A percentile compares a stretch with the other conserved stretches of the same genome.
These are phyloP conservation scores for Bambusicola thoracicus DNA, from an alignment of 2,113 vertebrate genomes.

Conservation along the genomic window DNA sequence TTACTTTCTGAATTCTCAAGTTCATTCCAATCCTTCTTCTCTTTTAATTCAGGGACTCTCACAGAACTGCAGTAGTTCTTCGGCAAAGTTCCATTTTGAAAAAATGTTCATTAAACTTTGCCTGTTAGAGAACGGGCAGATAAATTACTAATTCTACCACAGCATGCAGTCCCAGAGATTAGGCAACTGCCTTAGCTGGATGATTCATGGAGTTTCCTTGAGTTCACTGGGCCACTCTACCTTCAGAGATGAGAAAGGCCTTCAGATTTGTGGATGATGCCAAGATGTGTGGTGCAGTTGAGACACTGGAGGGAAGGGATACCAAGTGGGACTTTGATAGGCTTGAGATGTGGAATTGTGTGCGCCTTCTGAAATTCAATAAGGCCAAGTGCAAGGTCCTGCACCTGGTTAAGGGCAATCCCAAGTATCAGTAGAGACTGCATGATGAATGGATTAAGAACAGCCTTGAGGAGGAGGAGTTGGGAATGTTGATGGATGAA, in stretches of 20 bases:
- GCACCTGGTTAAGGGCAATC: not conserved
- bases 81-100: not conserved
- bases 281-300: not conserved
- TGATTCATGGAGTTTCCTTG: not conserved
- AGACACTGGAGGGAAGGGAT: not conserved
- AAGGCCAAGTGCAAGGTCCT: not conserved
- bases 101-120: not conserved
- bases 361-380: not conserved
- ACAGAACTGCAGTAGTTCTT: not conserved
- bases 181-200: not conserved
- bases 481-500: not conserved
- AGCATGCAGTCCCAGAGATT: not conserved
- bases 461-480: not conserved
- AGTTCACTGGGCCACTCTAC: rapidly evolving
- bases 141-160: not conserved
- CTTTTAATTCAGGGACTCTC: not conserved
- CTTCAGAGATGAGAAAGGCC: not conserved
- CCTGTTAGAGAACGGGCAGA: not conserved
- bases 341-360: not conserved
- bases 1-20: not conserved
- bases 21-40: not conserved
- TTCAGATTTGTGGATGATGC: not conserved
- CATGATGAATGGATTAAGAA: not conserved
- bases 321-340: not conserved
- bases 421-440: not conserved